phyloP scores from a whole-genome alignment of 2,797 vertebrate species.

The Sarcoramphus papa region DNA sequence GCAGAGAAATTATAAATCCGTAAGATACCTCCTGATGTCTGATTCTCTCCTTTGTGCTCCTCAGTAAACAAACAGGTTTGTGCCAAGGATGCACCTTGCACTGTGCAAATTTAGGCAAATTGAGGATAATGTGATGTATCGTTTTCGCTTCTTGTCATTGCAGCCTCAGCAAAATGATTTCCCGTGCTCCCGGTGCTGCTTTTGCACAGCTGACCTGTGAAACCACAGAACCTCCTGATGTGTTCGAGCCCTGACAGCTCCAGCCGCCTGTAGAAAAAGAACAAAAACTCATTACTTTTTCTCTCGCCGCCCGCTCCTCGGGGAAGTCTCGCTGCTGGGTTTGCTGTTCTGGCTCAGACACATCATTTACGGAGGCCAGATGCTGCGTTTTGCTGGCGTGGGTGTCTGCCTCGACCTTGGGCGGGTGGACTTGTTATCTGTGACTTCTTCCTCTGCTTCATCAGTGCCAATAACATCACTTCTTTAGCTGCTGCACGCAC shows the following conservation, averaged over 20 bases:
- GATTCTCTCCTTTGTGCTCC: not conserved
- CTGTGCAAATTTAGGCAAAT: not conserved
- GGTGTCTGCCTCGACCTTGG: not conserved
- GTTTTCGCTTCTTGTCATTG: not conserved
- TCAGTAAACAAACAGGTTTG: not conserved
- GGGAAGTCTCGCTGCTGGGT: not conserved
- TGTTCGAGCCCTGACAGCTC: not conserved
- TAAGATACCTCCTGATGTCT: not conserved
- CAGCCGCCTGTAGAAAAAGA: not conserved
- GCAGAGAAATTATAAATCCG: not conserved
- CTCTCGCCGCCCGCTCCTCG: accelerated
- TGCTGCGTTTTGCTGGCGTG: not conserved
- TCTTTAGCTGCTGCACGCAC: not conserved
- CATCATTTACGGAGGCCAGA: not conserved
- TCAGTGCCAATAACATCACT: not conserved
- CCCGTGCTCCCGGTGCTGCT: not conserved
- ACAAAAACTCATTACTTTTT: not conserved
- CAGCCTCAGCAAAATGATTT: not conserved
- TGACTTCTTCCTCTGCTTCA: not conserved
- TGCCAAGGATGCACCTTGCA: not conserved
- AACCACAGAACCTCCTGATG: not conserved
- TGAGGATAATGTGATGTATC: not conserved
- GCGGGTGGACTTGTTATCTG: not conserved
- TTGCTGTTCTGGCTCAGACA: not conserved
- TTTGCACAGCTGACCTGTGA: not conserved